Base-by-base conservation (phyloP, 2,888 invertebrate genomes). In the Prenolepis imparis region DNA sequence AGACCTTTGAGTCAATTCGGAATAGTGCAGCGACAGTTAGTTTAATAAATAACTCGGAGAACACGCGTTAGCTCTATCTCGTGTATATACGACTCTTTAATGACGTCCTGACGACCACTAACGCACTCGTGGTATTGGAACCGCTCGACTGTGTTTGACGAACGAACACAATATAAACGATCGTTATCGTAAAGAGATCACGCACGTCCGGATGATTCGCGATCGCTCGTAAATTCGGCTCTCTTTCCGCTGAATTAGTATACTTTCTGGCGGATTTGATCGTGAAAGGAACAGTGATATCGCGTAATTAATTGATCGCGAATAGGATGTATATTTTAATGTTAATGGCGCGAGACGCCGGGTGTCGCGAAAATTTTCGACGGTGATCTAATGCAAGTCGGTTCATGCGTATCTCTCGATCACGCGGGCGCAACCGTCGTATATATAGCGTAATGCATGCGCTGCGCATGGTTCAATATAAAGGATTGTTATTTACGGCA, bases 401-500 rank as follows among this genome's bases (percentile, higher is more conserved):
- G 75, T 32, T 89, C 87, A 72, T 82, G 87, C 88, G 86, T 90
- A 89, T 87, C 90, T 89, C 89, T 89, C 87, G 89, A 88, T 85
- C 84, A 82, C 66, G 44, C 73, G 68, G 75, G 78, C 85, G 48
- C 74, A 80, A 82, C 77, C 83, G 75, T 59, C 80, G 32, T 15
- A 2, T 28, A 2, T 28, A 28, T 59, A 68, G 36, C 64, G 61
- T 24, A 63, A 41, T 59, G 66, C 68, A 72, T 66, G 75, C 72
- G 67, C 77, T 70, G 80, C 57, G 73, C 75, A 57, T 61, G 74
- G 84, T 83, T 84, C 88, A 84, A 88, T 88, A 89, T 90, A 90
- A 90, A 90, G 91, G 90, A 88, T 89, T 86, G 91, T 90, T 91
- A 91, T 91, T 91, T 91, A 91, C 91, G 86, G 84, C 85, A 81